Evolutionary conservation across 2,888 invertebrate species (phyloP).

Genomic region (Scelioninae gen. 2): DNA sequence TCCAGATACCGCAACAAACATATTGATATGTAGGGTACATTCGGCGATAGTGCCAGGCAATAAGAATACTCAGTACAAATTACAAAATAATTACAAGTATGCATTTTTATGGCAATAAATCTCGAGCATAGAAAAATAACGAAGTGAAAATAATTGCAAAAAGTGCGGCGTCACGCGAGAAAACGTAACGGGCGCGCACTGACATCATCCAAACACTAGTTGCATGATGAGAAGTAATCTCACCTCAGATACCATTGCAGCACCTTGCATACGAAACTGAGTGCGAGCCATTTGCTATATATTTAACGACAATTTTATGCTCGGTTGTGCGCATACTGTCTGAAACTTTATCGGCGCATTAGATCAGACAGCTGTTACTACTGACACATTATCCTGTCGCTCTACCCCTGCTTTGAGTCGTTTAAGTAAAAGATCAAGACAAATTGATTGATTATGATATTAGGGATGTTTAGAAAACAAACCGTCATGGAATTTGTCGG

Average conservation of each 20-base stretch:
- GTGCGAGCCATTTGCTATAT: constrained; percentile 49
- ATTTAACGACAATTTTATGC: constrained; percentile 56
- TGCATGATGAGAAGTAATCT: constrained; percentile 58
- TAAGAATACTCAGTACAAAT: constrained; percentile 42
- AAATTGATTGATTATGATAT: constrained; percentile 38
- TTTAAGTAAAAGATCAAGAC: constrained; percentile 41
- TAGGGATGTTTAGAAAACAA: constrained; percentile 18
- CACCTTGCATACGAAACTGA: constrained; percentile 46
- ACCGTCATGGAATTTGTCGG: background rate
- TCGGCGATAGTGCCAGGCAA: constrained; percentile 16
- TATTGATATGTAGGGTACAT: constrained; percentile 20
- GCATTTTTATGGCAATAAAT: constrained; percentile 44
- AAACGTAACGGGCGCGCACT: constrained; percentile 37
- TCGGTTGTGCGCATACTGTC: constrained; percentile 45
- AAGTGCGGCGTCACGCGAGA: constrained; percentile 46
- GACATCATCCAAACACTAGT: constrained; percentile 51
- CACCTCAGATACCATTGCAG: constrained; percentile 53
- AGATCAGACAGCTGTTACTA: constrained; percentile 48
- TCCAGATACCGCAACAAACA: constrained; percentile 19
- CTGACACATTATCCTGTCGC: constrained; percentile 47
- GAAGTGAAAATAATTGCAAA: constrained; percentile 28
- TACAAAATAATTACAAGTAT: constrained; percentile 49
- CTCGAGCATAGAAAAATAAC: constrained; percentile 21
- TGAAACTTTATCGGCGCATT: constrained; percentile 52
- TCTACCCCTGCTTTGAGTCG: constrained; percentile 19